These are phyloP conservation scores for Oenanthe oenanthe DNA, from an alignment of 2,113 vertebrate genomes.

Conservation along the genomic window DNA sequence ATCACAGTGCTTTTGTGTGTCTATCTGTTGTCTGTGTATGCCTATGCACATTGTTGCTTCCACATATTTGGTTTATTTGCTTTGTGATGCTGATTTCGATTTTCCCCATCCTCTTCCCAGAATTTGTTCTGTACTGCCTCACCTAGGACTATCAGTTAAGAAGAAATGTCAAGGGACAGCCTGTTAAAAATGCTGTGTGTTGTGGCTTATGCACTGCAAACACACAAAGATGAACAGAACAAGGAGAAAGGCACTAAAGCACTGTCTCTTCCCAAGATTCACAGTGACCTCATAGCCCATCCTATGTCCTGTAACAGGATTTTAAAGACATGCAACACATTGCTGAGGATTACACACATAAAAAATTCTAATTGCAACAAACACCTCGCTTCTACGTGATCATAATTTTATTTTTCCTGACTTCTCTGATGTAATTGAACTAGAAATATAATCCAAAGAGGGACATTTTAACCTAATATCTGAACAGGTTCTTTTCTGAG, in stretches of 20 bases:
- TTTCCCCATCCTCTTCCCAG: not conserved
- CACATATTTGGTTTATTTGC: fast-evolving
- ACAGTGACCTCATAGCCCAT: not conserved
- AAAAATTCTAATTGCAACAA: not conserved
- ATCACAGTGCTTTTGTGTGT: not conserved
- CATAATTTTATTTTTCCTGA: not conserved
- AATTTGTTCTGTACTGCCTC: not conserved
- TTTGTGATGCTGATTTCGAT: not conserved
- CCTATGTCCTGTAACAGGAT: not conserved
- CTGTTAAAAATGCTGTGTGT: not conserved
- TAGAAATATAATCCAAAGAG: not conserved
- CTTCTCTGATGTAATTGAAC: not conserved
- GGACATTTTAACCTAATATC: not conserved
- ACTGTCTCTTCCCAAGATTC: not conserved
- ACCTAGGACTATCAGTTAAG: not conserved
- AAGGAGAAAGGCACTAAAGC: not conserved
- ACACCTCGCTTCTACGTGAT: not conserved
- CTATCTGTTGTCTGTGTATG: not conserved
- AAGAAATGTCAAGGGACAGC: not conserved
- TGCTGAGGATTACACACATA: not conserved
- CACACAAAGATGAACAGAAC: fast-evolving
- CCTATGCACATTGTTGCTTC: not conserved
- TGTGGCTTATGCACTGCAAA: not conserved
- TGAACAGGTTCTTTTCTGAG: not conserved
- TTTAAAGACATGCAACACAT: not conserved